phyloP scores from a whole-genome alignment of 2,113 vertebrate species.

The Forbesichthys agassizii region DNA sequence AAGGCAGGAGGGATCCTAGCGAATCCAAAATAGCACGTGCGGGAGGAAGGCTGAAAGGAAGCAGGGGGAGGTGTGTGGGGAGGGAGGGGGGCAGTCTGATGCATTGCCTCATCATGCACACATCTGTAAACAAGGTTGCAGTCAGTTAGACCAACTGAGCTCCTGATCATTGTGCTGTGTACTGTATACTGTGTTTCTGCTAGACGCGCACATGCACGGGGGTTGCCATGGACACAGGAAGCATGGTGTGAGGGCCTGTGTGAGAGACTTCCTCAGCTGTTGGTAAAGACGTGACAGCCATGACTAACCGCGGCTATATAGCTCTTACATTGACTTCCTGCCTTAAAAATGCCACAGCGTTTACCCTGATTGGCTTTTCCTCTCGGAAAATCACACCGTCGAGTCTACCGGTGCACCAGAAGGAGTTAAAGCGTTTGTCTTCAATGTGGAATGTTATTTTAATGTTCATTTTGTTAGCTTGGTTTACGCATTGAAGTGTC shows the following conservation, averaged over 20 bases:
- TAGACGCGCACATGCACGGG: background rate
- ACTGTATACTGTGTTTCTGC: background rate
- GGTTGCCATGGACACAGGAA: slow-evolving; percentile 6
- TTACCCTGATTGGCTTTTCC: slow-evolving; percentile 62
- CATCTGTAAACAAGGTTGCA: slow-evolving; percentile 24
- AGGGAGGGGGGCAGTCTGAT: slow-evolving; percentile 32
- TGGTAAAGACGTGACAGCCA: slow-evolving; percentile 60
- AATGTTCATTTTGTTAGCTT: background rate
- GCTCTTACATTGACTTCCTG: slow-evolving; percentile 66
- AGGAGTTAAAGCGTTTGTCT: background rate
- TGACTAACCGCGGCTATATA: slow-evolving; percentile 60
- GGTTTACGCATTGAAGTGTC: background rate
- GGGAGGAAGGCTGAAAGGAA: slow-evolving; percentile 67
- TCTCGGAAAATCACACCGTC: slow-evolving; percentile 27
- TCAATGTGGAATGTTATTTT: background rate
- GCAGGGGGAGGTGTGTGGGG: slow-evolving; percentile 28
- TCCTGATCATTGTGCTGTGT: slow-evolving; percentile 1
- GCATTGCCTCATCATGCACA: slow-evolving; percentile 36
- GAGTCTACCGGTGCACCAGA: background rate
- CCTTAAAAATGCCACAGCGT: slow-evolving; percentile 51
- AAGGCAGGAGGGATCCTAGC: slow-evolving; percentile 52
- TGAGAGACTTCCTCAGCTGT: slow-evolving; percentile 52
- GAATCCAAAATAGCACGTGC: slow-evolving; percentile 68
- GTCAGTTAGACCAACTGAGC: slow-evolving; percentile 6
- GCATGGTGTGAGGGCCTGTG: slow-evolving; percentile 3